Percentiles rank a stretch among this genome's conserved stretches.
Evolutionary conservation across 2,888 invertebrate genomes (phyloP).

Genomic region (Campaea margaritaria): DNA sequence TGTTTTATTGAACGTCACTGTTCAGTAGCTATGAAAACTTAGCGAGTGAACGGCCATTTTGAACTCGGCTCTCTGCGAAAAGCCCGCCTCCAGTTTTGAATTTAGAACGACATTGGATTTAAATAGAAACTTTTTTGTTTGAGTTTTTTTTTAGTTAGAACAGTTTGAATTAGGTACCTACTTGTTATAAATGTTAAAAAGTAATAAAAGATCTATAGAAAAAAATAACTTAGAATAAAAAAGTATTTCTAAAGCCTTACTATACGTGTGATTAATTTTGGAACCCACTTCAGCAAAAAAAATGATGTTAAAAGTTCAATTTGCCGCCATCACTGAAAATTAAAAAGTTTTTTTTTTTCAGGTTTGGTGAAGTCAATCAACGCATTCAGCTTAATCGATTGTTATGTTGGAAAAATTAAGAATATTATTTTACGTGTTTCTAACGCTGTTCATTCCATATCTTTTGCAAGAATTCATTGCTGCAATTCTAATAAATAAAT

Average conservation of each 20-base stretch:
- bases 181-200: too few relatives aligned
- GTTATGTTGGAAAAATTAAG: slow-evolving; percentile 73
- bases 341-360: neutral
- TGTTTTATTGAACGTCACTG: slow-evolving; percentile 8
- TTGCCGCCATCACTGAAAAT: neutral
- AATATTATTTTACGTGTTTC: slow-evolving; percentile 71
- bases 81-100: too few relatives aligned
- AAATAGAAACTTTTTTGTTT: neutral
- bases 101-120: neutral
- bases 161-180: too few relatives aligned
- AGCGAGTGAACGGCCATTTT: too few relatives aligned
- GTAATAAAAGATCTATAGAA: too few relatives aligned
- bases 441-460: slow-evolving; percentile 73
- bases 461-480: slow-evolving; percentile 78
- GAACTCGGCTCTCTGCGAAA: too few relatives aligned
- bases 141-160: too few relatives aligned
- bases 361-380: neutral
- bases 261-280: too few relatives aligned
- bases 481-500: slow-evolving; percentile 69
- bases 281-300: too few relatives aligned
- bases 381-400: slow-evolving; percentile 28
- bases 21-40: neutral
- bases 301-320: too few relatives aligned
- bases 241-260: too few relatives aligned
- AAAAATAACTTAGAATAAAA: too few relatives aligned